Percentiles rank a stretch among this genome's conserved stretches.
These are phyloP conservation scores for Linnaemya vulpina DNA, from an alignment of 2,888 invertebrate species.

Conservation along the genomic window DNA sequence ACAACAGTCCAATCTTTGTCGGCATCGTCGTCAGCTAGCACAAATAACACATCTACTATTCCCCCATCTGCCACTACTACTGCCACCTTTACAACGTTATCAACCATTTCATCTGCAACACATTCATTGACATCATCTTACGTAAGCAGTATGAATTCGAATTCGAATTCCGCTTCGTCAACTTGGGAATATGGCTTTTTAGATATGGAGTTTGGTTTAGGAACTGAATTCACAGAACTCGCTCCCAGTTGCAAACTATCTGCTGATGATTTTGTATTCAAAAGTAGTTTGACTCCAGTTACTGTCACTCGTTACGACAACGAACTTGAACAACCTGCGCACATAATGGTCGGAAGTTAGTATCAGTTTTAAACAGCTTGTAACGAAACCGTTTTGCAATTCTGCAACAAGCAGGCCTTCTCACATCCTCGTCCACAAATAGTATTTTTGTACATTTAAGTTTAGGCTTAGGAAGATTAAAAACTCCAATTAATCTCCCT, in stretches of 20 bases:
- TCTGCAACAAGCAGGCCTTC: slow-evolving; percentile 30
- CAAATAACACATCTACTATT: slow-evolving; percentile 54
- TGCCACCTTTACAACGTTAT: slow-evolving; percentile 80
- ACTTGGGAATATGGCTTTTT: slow-evolving; percentile 83
- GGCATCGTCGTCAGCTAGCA: slow-evolving; percentile 41
- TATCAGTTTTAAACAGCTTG: slow-evolving; percentile 80
- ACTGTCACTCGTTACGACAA: slow-evolving; percentile 81
- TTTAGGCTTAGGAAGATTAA: slow-evolving; percentile 68
- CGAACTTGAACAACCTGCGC: slow-evolving; percentile 85
- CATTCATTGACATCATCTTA: slow-evolving; percentile 81
- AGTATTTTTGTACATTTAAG: slow-evolving; percentile 72
- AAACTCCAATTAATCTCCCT: slow-evolving; percentile 68
- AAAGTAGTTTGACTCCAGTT: slow-evolving; percentile 82
- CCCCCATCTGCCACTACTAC: slow-evolving; percentile 76
- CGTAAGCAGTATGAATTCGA: slow-evolving; percentile 78
- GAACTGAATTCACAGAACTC: slow-evolving; percentile 84
- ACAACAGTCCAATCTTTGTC: slow-evolving; percentile 77
- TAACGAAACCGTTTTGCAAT: slow-evolving; percentile 34
- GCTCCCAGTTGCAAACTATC: slow-evolving; percentile 84
- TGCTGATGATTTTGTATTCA: slow-evolving; percentile 84
- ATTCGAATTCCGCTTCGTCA: slow-evolving; percentile 76
- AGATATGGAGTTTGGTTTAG: slow-evolving; percentile 84
- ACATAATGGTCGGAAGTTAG: slow-evolving; percentile 85
- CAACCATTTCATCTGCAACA: slow-evolving; percentile 81
- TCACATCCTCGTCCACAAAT: slow-evolving; percentile 60